Base-by-base conservation (phyloP, 2,113 vertebrate genomes). In the Anarrhichthys ocellatus region DNA sequence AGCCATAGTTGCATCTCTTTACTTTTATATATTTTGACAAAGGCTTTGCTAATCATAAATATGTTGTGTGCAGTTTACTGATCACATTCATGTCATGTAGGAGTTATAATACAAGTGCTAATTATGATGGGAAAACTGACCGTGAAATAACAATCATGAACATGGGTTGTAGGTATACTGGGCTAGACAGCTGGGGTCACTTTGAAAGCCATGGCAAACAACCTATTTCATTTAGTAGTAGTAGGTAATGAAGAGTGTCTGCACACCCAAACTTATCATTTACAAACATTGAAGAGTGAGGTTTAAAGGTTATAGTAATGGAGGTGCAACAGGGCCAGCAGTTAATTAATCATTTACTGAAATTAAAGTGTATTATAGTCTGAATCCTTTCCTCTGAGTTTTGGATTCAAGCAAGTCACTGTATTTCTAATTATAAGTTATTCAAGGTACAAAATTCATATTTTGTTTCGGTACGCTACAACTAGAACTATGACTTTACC, bases 21-120 rank as follows among this genome's bases (percentile, higher is more conserved):
- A 1, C 40, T 66, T 70, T 56, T 52, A 29, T 68, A 32, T 0
- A 14, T 66, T 66, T 27, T 17, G 2, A 58, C 42, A 10, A 58
- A 72, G 65, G 78, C 29, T 75, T 46, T 83, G 24, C 15, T 68
- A 56, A n/a, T 80, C 18, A 17, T 29, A 7, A 65, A 14, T 40
- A 44, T 34, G 17, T n/a, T 54, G 52, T n/a, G 32, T 40, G 32
- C 29, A 14, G 27, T 46, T 68, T 68, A 34, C n/a, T 58, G 54
- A 62, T 34, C 18, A 6, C 27, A 34, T 34, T 15, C 66, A 72
- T 3, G 1, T 79, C 44, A 42, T 40, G 46, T 50, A 29, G 34
- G 58, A 62, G 52, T 24, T 38, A 18, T 54, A 40, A 50, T 74
- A 42, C 56, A 9, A 54, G 44, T 70, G 20, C 2, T 54, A 52